Base-by-base conservation (phyloP, 2,888 invertebrate genomes). In the Hemaris fuciformis region DNA sequence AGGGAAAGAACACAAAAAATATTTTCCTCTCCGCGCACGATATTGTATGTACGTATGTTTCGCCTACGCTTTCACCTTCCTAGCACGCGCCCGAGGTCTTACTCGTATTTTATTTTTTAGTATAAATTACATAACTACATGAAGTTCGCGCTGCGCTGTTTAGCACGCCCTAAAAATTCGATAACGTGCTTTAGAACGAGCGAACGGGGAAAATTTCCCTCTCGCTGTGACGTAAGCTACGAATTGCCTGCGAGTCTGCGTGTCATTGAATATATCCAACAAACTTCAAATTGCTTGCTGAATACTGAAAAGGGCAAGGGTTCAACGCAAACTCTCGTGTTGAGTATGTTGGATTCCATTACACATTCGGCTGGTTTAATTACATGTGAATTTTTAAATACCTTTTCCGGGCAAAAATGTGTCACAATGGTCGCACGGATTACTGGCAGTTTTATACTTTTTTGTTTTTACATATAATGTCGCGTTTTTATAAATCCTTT, bases 281-380 rank as follows among this genome's bases (percentile, higher is more conserved):
- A 68, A 80, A 83, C 77, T 81, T 79, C 72, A 73, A 82, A 78
- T 75, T 75, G 77, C 73, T 74, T 57, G 66, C 71, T 74, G 78
- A 80, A 83, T 77, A 78, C 73, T 78, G 71, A 80, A 75, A 73
- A 72, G 72, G 75, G 73, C 69, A 69, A 72, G 70, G 61, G 66
- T 63, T 66, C 56, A 64, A 43, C 27, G 27, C 31, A 27, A 27
- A 18, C 53, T 48, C 48, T 53, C 10, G 53, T 31, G 53, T 8
- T 18, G 18, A 38, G 38, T n/a, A n/a, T n/a, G n/a, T n/a, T n/a
- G n/a, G 38, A 38, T 38, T 38, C 10, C 38, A n/a, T 38, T 38
- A n/a, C 38, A 38, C n/a, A n/a, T 38, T 38, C n/a, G n/a, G 13
- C 38, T 38, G 38, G 38, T n/a, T n/a, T n/a, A n/a, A n/a, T n/a